Conservation (phyloP, 2,113 vertebrate genomes). For the Acanthochromis polyacanthus region DNA sequence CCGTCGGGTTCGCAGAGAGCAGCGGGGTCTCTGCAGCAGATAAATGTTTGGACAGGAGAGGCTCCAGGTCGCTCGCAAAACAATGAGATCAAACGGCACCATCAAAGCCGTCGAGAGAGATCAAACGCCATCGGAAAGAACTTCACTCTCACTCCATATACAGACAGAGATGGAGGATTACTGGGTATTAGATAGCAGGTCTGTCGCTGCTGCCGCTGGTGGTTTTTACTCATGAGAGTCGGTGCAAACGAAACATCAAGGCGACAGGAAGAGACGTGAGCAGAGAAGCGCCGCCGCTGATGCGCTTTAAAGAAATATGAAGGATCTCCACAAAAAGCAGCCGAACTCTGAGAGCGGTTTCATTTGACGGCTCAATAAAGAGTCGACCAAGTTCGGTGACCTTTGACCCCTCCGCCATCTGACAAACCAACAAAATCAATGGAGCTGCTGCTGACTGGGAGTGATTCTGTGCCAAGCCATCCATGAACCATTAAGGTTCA, state of each 20-base stretch:
- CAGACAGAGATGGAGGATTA: slow-evolving; percentile 17
- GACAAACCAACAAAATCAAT: slow-evolving; percentile 63
- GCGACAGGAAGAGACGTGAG: background rate
- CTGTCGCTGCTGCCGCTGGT: no score
- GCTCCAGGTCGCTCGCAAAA: slow-evolving; percentile 56
- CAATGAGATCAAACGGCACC: slow-evolving; percentile 51
- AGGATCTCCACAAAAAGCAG: slow-evolving; percentile 14
- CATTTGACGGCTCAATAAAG: slow-evolving; percentile 48
- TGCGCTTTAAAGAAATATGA: background rate
- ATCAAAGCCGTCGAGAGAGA: slow-evolving; percentile 34
- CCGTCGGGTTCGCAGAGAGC: slow-evolving; percentile 18
- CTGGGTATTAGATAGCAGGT: slow-evolving; percentile 7
- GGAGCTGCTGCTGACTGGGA: slow-evolving; percentile 33
- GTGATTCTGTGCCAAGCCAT: slow-evolving; percentile 48
- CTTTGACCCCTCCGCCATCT: slow-evolving; percentile 42
- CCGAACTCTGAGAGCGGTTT: background rate
- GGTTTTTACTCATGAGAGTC: slow-evolving; percentile 28
- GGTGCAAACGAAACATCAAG: slow-evolving; percentile 30
- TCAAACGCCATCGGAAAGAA: slow-evolving; percentile 38
- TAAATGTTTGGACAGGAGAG: slow-evolving; percentile 66
- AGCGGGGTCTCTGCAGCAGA: slow-evolving; percentile 28
- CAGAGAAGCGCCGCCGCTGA: background rate
- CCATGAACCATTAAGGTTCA: slow-evolving; percentile 58
- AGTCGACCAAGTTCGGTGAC: slow-evolving; percentile 14
- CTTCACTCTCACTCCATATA: slow-evolving; percentile 30